Conservation (phyloP, 2,888 invertebrate genomes). For the Philhelius pedissequus region DNA sequence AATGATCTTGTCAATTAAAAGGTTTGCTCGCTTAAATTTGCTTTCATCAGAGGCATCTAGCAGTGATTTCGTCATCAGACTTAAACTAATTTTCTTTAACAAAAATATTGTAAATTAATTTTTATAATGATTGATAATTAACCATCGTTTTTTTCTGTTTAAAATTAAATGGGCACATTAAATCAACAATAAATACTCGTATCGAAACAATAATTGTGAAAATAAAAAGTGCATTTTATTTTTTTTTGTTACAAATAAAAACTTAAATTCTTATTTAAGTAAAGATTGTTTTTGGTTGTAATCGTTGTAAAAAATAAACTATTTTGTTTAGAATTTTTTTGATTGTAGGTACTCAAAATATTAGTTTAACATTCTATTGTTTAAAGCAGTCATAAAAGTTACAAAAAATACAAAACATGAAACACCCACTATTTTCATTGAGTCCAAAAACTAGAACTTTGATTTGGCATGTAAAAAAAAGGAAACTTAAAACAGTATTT, state of each 20-base stretch:
- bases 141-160: not conserved
- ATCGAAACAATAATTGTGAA: slow-evolving; percentile 26
- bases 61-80: too few species aligned
- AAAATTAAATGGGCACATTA: not conserved
- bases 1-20: too few species aligned
- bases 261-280: not conserved
- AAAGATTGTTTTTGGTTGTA: not conserved
- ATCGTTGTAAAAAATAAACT: slow-evolving; percentile 5
- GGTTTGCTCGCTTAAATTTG: too few species aligned
- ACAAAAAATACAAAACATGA: not conserved
- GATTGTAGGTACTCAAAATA: slow-evolving; percentile 1
- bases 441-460: slow-evolving; percentile 36
- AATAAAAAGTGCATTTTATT: slow-evolving; percentile 55
- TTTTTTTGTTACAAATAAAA: slow-evolving; percentile 2
- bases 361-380: not conserved
- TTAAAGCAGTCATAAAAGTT: not conserved
- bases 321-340: not conserved
- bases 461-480: slow-evolving; percentile 46
- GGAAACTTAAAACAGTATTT: not conserved
- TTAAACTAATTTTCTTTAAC: too few species aligned
- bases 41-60: too few species aligned
- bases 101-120: too few species aligned
- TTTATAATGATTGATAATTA: too few species aligned
- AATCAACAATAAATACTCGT: not conserved
- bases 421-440: not conserved